phyloP scores from a whole-genome alignment of 2,888 invertebrate species.

The Cynaeus angustus region DNA sequence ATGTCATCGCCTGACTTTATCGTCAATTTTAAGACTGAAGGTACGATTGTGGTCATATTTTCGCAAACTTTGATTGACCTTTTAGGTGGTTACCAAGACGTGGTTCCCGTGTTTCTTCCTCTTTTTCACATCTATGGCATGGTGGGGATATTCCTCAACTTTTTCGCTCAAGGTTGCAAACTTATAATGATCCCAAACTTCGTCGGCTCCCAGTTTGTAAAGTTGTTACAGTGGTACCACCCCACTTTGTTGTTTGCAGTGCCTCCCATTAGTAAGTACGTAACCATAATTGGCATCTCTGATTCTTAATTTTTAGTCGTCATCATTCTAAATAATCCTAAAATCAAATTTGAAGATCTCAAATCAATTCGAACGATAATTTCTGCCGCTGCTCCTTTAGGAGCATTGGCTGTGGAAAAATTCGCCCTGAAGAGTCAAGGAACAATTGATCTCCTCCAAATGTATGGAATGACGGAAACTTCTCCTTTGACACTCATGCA shows the following conservation, averaged over 20 bases:
- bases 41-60: not conserved
- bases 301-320: slow-evolving; percentile 48
- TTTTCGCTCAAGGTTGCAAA: slow-evolving; percentile 70
- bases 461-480: slow-evolving; percentile 82
- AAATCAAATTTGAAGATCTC: slow-evolving; percentile 71
- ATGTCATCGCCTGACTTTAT: slow-evolving; percentile 40
- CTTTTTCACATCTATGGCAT: slow-evolving; percentile 75
- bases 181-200: slow-evolving; percentile 70
- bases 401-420: slow-evolving; percentile 63
- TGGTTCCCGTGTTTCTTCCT: slow-evolving; percentile 69
- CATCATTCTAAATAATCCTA: slow-evolving; percentile 61
- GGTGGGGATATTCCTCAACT: slow-evolving; percentile 68
- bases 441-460: slow-evolving; percentile 56
- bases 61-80: not conserved
- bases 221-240: slow-evolving; percentile 54
- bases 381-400: slow-evolving; percentile 73
- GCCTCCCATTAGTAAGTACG: slow-evolving; percentile 73
- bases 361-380: slow-evolving; percentile 70
- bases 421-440: slow-evolving; percentile 59
- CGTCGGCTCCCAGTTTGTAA: slow-evolving; percentile 53
- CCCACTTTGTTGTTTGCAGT: slow-evolving; percentile 70
- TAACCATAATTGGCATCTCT: not conserved
- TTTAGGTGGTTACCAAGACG: slow-evolving; percentile 60
- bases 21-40: slow-evolving; percentile 33
- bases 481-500: slow-evolving; percentile 74